A percentile compares a stretch with the other conserved stretches of the same genome.
Conservation (phyloP, 2,888 invertebrate genomes). For the Rhopalosiphum nymphaeae region DNA sequence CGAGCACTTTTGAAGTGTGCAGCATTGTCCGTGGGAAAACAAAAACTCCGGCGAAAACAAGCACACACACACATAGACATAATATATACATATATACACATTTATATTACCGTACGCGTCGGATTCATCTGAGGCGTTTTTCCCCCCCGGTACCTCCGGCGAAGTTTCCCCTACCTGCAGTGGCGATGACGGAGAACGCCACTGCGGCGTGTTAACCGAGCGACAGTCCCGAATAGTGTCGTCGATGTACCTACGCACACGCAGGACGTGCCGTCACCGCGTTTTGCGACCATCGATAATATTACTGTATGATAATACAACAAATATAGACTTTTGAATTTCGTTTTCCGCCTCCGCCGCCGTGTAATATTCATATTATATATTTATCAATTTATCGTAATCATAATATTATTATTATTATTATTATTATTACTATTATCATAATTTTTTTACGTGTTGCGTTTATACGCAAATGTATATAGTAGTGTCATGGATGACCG, state of each 20-base stretch:
- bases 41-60: constrained; percentile 22
- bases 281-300: not conserved
- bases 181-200: too few species aligned
- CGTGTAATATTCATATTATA: not conserved
- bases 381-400: not conserved
- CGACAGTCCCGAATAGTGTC: constrained; percentile 35
- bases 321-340: not conserved
- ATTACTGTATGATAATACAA: not conserved
- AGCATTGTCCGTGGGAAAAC: constrained; percentile 48
- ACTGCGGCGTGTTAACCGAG: not conserved
- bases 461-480: not conserved
- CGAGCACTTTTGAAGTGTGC: not conserved
- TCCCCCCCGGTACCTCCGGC: constrained; percentile 3
- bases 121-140: constrained; percentile 15
- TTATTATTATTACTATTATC: not conserved
- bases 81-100: not conserved
- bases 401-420: not conserved
- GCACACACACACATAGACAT: not conserved
- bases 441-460: not conserved
- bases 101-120: not conserved
- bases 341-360: not conserved
- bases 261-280: not conserved
- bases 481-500: not conserved
- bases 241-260: not conserved
- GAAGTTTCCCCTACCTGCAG: not conserved